Conservation (phyloP, 2,797 vertebrate genomes). For the Acanthiza pusilla region DNA sequence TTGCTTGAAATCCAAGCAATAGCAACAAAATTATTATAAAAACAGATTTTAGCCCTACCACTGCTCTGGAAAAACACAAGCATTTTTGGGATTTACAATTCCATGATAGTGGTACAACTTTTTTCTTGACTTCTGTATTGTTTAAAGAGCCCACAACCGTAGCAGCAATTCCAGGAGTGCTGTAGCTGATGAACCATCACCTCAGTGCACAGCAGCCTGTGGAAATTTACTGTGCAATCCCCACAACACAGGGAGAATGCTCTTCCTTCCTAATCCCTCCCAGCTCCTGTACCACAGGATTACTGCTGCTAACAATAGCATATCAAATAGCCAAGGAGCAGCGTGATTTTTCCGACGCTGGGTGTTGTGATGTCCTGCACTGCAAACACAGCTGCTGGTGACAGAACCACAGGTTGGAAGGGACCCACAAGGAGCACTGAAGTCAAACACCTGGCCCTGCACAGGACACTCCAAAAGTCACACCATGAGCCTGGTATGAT, state of each 20-base stretch:
- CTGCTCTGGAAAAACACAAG: background rate
- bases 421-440: background rate
- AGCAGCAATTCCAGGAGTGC: background rate
- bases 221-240: slow-evolving; percentile 45
- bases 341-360: rapidly evolving
- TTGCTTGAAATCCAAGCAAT: background rate
- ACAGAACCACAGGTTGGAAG: background rate
- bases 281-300: background rate
- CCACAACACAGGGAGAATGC: background rate
- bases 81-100: background rate
- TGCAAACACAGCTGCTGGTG: background rate
- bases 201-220: background rate
- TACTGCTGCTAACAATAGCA: slow-evolving; percentile 45
- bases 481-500: background rate
- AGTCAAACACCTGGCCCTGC: background rate
- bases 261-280: slow-evolving; percentile 35
- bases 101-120: no score
- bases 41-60: background rate
- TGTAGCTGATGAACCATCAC: background rate
- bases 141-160: background rate
- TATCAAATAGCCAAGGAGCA: background rate
- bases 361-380: background rate
- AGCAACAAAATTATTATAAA: background rate
- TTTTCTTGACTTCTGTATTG: background rate
- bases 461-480: background rate